Evolutionary conservation across 2,113 vertebrate species (phyloP).

Genomic region (Aphyosemion australe): DNA sequence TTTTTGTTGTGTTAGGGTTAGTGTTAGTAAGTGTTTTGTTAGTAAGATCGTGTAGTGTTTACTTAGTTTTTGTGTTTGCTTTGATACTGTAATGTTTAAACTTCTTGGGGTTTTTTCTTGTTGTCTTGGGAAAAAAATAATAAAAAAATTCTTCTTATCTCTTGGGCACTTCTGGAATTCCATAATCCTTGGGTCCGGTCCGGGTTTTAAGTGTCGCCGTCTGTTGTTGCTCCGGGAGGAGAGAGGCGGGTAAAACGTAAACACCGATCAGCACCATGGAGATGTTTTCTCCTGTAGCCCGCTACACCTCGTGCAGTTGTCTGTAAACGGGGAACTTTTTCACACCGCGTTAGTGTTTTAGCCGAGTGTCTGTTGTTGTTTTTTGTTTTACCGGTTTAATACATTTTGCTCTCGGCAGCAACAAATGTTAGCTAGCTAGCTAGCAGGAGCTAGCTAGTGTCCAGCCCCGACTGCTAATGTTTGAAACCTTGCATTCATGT

Average conservation of each 20-base stretch:
- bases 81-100: neutral
- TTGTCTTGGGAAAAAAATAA: too few species aligned
- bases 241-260: conserved; percentile 73
- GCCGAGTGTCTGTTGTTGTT: too few species aligned
- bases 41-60: too few species aligned
- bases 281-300: neutral
- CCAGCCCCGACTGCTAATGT: neutral
- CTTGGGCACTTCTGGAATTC: neutral
- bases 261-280: conserved; percentile 41
- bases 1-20: too few species aligned
- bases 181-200: neutral
- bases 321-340: neutral
- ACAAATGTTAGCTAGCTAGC: conserved; percentile 11
- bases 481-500: conserved; percentile 1
- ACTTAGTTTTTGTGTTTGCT: neutral
- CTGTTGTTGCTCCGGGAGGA: conserved; percentile 43
- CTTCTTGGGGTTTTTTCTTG: neutral
- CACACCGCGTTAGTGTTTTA: neutral
- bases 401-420: neutral
- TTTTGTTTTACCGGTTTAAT: rapidly evolving
- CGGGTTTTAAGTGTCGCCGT: too few species aligned
- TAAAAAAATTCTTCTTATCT: too few species aligned
- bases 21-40: too few species aligned
- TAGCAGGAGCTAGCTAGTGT: conserved; percentile 10
- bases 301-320: neutral